phyloP scores from a whole-genome alignment of 1,140 invertebrate genomes.

The Belonocnema kinseyi region DNA sequence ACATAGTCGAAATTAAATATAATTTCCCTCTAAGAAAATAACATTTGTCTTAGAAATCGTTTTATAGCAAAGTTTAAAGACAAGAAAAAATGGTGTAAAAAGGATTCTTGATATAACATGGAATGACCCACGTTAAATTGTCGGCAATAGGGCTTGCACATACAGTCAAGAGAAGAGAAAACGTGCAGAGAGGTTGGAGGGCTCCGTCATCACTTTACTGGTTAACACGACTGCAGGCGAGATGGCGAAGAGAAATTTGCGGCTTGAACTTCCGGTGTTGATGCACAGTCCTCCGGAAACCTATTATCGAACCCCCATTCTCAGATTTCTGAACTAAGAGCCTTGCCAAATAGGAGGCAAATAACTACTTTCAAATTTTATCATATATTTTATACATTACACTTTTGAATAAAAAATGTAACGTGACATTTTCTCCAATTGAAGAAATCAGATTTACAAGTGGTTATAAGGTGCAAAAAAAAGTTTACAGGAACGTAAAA shows the following conservation, averaged over 20 bases:
- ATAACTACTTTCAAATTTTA: slow-evolving; percentile 4
- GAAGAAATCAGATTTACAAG: too few species aligned
- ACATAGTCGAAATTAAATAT: too few species aligned
- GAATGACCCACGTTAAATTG: slow-evolving; percentile 1
- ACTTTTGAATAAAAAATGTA: too few species aligned
- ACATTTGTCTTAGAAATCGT: too few species aligned
- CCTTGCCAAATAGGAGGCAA: slow-evolving; percentile 37
- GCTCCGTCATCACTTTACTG: slow-evolving; percentile 11
- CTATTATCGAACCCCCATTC: slow-evolving; percentile 49
- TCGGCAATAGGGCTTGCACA: not conserved
- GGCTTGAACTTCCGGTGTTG: slow-evolving; percentile 35
- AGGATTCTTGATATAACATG: not conserved
- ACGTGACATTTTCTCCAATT: too few species aligned
- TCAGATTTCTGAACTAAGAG: slow-evolving; percentile 42
- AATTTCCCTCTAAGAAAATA: too few species aligned
- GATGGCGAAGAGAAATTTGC: slow-evolving; percentile 35
- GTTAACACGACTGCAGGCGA: slow-evolving; percentile 15
- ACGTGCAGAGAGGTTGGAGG: not conserved
- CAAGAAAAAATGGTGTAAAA: not conserved
- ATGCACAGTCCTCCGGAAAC: slow-evolving; percentile 33
- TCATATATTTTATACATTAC: too few species aligned
- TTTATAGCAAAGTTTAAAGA: too few species aligned
- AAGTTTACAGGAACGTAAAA: too few species aligned
- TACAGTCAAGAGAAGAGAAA: not conserved
- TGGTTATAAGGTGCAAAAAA: too few species aligned